These are phyloP conservation scores for Himalopsyche kuldschensis DNA, from an alignment of 2,888 invertebrate species.

Conservation along the genomic window DNA sequence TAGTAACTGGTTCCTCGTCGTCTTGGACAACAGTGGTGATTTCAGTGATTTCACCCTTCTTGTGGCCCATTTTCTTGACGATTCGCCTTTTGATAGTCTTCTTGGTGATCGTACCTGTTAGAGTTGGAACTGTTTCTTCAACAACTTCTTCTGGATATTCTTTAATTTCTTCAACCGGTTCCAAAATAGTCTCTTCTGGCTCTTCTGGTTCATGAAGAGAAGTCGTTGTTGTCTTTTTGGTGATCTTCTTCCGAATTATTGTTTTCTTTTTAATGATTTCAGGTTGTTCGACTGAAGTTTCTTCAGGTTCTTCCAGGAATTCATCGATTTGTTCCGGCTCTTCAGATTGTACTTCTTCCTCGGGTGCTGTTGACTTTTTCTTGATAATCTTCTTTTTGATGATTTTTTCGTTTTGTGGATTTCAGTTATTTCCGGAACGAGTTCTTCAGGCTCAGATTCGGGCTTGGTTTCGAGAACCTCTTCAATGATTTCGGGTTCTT, in stretches of 20 bases:
- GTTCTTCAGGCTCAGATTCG: no score
- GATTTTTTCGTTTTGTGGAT: neutral
- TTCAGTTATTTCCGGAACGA: neutral
- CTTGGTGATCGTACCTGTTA: slow-evolving; percentile 23
- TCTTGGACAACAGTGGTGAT: slow-evolving; percentile 48
- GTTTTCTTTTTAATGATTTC: slow-evolving; percentile 47
- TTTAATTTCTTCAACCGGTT: slow-evolving; percentile 31
- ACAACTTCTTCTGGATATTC: slow-evolving; percentile 40
- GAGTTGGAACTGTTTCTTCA: slow-evolving; percentile 39
- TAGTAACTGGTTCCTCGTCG: slow-evolving; percentile 43
- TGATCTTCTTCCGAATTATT: slow-evolving; percentile 48
- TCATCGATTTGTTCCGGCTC: neutral
- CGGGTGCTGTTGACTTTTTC: no score
- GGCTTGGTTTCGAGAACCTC: no score
- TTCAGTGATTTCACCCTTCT: slow-evolving; percentile 53
- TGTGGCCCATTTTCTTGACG: slow-evolving; percentile 52
- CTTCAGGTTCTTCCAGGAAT: slow-evolving; percentile 5
- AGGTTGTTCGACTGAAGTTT: neutral
- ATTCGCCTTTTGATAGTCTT: slow-evolving; percentile 51
- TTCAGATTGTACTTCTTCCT: neutral
- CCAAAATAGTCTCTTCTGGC: slow-evolving; percentile 8
- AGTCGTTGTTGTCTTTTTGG: no score
- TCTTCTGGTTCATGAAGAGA: no score
- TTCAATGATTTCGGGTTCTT: slow-evolving; percentile 12
- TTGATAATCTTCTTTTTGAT: no score